Base-by-base conservation (phyloP, 2,888 invertebrate genomes). In the Dimorphilus gyrociliatus region DNA sequence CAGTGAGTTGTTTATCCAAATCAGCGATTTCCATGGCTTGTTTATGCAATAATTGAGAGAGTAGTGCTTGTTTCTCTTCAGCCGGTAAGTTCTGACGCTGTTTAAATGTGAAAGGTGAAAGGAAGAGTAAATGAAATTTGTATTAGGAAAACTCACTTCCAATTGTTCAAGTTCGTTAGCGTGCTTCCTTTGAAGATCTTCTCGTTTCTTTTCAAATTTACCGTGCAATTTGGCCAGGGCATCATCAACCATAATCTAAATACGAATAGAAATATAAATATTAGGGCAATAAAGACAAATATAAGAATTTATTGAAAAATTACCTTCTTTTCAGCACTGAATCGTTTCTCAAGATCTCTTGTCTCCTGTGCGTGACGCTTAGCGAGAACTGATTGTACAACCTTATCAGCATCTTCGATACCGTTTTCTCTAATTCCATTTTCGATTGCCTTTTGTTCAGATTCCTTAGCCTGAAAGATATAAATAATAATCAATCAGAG, bases 341-440 rank as follows among this genome's bases (percentile, higher is more conserved):
- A 54, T 36, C 48, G 45, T 18, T 44, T 48, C 27, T 57, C 55
- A 6, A 54, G 40, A 34, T 54, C 51, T 8, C 38, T 35, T 39
- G 51, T 27, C 38, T 57, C 55, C 46, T 50, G 34, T 4, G 52
- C 50, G 30, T 57, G 55, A 34, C 57, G 39, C 25, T 48, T 45
- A 14, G 54, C 51, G 29, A 55, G 45, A 1, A 55, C 55, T 29
- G 55, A 49, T 24, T 46, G 41, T 10, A 55, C 45, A 10, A 57
- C 55, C 33, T 50, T 51, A 36, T 55, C 54, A 37, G 47, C 45
- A 29, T 55, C 55, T 25, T 57, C 55, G 14, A 39, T 37, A 2
- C 57, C 57, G 34, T 55, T 55, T 39, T 57, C 52, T 30, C 45
- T 44, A 18, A 57, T 48, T 10, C 57, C 57, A 28, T 52, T 50